phyloP scores from a whole-genome alignment of 2,113 vertebrate species.

The Tringa solitaria region DNA sequence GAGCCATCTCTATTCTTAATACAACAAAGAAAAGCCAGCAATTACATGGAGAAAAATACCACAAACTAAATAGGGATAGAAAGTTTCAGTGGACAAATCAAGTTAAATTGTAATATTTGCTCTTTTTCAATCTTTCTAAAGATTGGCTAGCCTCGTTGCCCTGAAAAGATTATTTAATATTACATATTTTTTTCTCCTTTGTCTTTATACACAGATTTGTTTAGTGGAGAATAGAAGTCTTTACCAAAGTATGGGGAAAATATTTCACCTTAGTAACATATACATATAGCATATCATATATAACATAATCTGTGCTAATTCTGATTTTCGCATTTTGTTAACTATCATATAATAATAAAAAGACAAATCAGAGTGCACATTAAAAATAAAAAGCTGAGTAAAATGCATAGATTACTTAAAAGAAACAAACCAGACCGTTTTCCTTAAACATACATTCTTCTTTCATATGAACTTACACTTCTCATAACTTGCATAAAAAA shows the following conservation, averaged over 20 bases:
- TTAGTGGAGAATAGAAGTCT: background rate
- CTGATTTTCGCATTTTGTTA: background rate
- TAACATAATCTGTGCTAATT: background rate
- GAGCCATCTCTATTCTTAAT: background rate
- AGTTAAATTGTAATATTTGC: background rate
- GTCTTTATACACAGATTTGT: background rate
- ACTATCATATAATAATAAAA: background rate
- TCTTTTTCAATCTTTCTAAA: background rate
- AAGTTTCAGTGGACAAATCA: background rate
- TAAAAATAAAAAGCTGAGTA: background rate
- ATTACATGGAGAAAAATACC: background rate
- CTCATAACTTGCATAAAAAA: background rate
- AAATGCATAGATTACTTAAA: background rate
- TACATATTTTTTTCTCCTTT: background rate
- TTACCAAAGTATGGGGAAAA: background rate
- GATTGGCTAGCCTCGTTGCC: accelerated
- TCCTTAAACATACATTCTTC: background rate
- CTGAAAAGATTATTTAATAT: background rate
- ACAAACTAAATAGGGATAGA: background rate
- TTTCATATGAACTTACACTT: background rate
- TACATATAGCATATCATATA: background rate
- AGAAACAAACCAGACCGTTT: background rate
- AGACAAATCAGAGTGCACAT: accelerated
- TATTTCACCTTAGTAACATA: background rate
- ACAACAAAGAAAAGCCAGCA: background rate